Conservation (phyloP, 2,797 vertebrate species). For the Acanthurus lineatus region DNA sequence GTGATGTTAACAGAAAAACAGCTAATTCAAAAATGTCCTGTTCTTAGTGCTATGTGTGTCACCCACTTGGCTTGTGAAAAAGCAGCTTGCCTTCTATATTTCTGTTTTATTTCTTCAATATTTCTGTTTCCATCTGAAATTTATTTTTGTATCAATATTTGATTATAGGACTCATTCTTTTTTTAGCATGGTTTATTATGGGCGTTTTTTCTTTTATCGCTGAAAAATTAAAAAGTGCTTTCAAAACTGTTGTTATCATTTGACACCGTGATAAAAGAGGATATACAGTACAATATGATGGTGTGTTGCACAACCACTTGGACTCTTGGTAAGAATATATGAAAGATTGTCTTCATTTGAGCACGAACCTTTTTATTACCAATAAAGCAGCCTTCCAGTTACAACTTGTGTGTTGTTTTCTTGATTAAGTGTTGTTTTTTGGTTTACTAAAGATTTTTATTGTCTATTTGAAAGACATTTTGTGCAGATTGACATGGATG, state of each 20-base stretch:
- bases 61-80: conserved; percentile 88
- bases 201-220: conserved; percentile 77
- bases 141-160: conserved; percentile 89
- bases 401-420: conserved; percentile 81
- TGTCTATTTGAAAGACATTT: not conserved
- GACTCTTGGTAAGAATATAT: conserved; percentile 83
- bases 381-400: conserved; percentile 92
- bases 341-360: conserved; percentile 90
- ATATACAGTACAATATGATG: conserved; percentile 85
- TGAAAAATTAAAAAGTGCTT: conserved; percentile 88
- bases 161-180: conserved; percentile 83
- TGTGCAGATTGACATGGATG: no score
- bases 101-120: conserved; percentile 81
- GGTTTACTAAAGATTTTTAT: no score
- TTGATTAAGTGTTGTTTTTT: conserved; percentile 78
- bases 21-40: conserved; percentile 82
- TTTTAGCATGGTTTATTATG: conserved; percentile 88
- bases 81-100: conserved; percentile 88
- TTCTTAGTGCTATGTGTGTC: conserved; percentile 87
- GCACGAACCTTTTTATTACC: conserved; percentile 90
- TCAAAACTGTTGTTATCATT: conserved; percentile 88
- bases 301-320: conserved; percentile 88
- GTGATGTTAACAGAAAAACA: conserved; percentile 82
- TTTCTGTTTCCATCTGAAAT: conserved; percentile 86
- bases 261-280: conserved; percentile 86